These are phyloP conservation scores for Masnerella sp. DNA, from an alignment of 2,888 invertebrate species.

Conservation along the genomic window DNA sequence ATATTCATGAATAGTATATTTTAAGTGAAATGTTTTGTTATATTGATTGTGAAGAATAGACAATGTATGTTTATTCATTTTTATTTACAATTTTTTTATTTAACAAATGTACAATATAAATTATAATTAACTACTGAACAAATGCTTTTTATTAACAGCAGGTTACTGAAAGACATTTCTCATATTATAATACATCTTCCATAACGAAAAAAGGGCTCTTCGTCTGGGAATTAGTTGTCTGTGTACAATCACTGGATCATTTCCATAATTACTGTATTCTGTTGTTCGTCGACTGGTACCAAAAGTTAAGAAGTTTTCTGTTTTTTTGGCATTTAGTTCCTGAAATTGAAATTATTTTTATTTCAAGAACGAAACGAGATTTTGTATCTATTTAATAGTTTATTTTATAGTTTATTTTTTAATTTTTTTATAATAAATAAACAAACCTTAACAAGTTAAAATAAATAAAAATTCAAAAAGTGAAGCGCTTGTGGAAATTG, in stretches of 20 bases:
- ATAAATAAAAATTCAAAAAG: too few species aligned
- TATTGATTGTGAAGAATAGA: too few species aligned
- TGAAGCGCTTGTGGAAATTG: too few species aligned
- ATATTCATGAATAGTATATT: too few species aligned
- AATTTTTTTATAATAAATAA: too few species aligned
- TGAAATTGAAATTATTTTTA: constrained; percentile 41
- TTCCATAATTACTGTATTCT: constrained; percentile 75
- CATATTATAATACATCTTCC: constrained; percentile 67
- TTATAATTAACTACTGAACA: not conserved
- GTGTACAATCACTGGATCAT: constrained; percentile 71
- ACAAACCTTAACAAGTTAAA: too few species aligned
- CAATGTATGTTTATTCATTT: too few species aligned
- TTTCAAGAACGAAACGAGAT: not conserved
- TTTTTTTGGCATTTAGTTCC: constrained; percentile 68
- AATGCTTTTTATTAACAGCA: constrained; percentile 1
- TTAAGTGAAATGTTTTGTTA: too few species aligned
- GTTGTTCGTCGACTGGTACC: constrained; percentile 73
- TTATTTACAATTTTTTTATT: too few species aligned
- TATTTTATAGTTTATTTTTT: not conserved
- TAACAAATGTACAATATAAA: too few species aligned
- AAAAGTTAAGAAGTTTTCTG: constrained; percentile 70
- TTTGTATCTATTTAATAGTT: not conserved
- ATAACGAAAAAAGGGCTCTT: constrained; percentile 51
- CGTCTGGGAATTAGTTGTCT: constrained; percentile 47
- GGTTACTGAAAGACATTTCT: constrained; percentile 47